These are phyloP conservation scores for Ptiloglossa arizonensis DNA, from an alignment of 1,140 invertebrate species.

Conservation along the genomic window DNA sequence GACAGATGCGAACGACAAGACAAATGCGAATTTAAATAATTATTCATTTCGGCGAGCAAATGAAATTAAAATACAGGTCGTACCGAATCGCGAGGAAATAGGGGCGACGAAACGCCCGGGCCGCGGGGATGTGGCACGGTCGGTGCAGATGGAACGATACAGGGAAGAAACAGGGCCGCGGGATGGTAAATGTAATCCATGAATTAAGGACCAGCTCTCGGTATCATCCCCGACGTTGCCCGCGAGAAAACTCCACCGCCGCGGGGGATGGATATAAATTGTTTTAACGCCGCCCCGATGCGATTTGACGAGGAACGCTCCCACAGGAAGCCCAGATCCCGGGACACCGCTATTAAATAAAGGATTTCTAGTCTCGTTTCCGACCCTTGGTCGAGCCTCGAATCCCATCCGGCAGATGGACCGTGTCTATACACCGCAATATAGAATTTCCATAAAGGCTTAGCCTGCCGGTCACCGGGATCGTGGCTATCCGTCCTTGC, in stretches of 20 bases:
- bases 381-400: not conserved
- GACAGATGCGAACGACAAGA: conserved; percentile 33
- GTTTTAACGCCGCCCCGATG: conserved; percentile 63
- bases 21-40: conserved; percentile 55
- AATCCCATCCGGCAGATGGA: conserved; percentile 35
- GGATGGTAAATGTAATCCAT: conserved; percentile 55
- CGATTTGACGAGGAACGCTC: conserved; percentile 61
- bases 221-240: conserved; percentile 41
- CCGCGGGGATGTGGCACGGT: not conserved
- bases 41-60: conserved; percentile 53
- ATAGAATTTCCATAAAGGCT: conserved; percentile 64
- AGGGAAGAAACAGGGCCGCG: conserved; percentile 4
- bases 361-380: conserved; percentile 37
- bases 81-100: conserved; percentile 16
- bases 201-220: conserved; percentile 59
- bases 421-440: conserved; percentile 47
- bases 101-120: not conserved
- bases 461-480: not conserved
- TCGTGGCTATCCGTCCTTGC: conserved; percentile 11
- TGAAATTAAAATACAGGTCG: conserved; percentile 58
- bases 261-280: conserved; percentile 64
- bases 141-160: conserved; percentile 31
- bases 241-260: conserved; percentile 39
- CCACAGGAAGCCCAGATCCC: conserved; percentile 14
- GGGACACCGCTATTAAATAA: conserved; percentile 63